Evolutionary conservation across 2,113 vertebrate species (phyloP), one percentile per base, ranked within the genome.

Genomic region (Bagarius yarrelli): DNA sequence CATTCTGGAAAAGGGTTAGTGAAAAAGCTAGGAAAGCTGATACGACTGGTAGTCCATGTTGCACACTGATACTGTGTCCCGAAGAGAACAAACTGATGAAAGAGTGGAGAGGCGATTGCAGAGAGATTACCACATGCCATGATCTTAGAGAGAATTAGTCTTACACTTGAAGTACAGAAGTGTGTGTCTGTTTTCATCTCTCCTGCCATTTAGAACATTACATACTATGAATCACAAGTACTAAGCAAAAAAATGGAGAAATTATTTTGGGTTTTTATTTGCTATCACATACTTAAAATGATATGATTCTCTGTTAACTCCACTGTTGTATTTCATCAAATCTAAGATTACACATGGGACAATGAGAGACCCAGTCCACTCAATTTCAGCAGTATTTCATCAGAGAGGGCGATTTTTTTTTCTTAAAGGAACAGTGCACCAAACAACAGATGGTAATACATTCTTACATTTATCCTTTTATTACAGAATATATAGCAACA

Each of bases 41-140:
- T 64, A 64, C 3, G 21, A 18, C 18, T 21, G 0, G 11, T 63
- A 30, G 5, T 63, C 27, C 32, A 36, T n/a, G 23, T 13, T 67
- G 19, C 34, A 67, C 3, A 6, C 8, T 3, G n/a, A 30, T 1
- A 12, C 44, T 4, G 14, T 52, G 14, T 50, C n/a, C n/a, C 18
- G 44, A 50, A 6, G n/a, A 50, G 67, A 71, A 71, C 67, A 71
- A 4, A 30, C 6, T 50, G 67, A 52, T 71, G 44, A 71, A 50
- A 32, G 64, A 73, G 5, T 72, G 25, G 11, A 52, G 23, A 8
- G 21, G 55, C 34, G 55, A 36, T 40, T 60, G 14, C 73, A 79
- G 78, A 85, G 61, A 60, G 56, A 66, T 80, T 64, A 64, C 79
- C 76, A 67, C 25, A 85, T 69, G 23, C 52, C 34, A 32, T 61